These are phyloP conservation scores for Gnatocerus cornutus DNA, from an alignment of 2,888 invertebrate species.

Conservation along the genomic window DNA sequence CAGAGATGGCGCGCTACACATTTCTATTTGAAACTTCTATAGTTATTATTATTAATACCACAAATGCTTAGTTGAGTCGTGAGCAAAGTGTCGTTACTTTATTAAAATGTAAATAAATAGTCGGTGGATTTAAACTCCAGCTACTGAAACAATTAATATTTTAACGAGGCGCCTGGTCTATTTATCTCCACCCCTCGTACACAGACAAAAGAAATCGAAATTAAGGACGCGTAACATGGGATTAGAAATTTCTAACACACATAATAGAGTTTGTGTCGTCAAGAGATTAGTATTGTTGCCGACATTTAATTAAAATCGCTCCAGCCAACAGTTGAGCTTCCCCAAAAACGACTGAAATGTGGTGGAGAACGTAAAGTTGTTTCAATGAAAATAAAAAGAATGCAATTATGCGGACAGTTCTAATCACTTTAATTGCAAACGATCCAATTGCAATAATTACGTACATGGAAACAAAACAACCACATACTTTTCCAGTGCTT, in stretches of 20 bases:
- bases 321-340: conserved; percentile 18
- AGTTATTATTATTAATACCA: too few relatives aligned
- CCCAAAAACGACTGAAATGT: neutral
- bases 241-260: conserved; percentile 34
- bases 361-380: conserved; percentile 20
- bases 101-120: conserved; percentile 16
- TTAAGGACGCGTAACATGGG: conserved; percentile 22
- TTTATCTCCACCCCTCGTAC: neutral
- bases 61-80: neutral
- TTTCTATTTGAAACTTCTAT: too few relatives aligned
- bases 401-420: too few relatives aligned
- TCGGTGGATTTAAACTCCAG: too few relatives aligned
- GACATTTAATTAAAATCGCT: conserved; percentile 34
- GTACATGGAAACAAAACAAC: too few relatives aligned
- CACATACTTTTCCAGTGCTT: conserved; percentile 10
- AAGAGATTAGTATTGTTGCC: conserved; percentile 36
- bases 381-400: conserved; percentile 1
- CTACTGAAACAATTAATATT: too few relatives aligned
- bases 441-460: too few relatives aligned
- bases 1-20: too few relatives aligned
- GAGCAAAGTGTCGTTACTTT: neutral
- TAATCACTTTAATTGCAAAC: neutral
- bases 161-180: too few relatives aligned
- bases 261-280: conserved; percentile 30
- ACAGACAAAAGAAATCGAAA: conserved; percentile 5